Percentiles rank a stretch among this genome's conserved stretches.
Evolutionary conservation across 2,797 vertebrate species (phyloP).

Genomic region (Rhynchotus rufescens): DNA sequence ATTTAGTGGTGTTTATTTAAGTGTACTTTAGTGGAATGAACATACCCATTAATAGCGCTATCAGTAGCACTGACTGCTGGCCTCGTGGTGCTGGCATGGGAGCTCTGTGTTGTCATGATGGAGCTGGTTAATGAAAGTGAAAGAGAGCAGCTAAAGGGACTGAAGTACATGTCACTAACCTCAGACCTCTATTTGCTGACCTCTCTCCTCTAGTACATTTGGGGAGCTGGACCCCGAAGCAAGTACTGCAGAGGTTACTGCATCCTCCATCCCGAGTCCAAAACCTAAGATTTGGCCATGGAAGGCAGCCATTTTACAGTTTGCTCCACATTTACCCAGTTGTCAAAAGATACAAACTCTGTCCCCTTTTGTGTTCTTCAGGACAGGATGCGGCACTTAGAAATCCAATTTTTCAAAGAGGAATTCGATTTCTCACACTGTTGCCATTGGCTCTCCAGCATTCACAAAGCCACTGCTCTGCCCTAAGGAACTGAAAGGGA

Average conservation of each 20-base stretch:
- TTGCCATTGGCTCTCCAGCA: not conserved
- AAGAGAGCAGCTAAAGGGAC: not conserved
- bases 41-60: not conserved
- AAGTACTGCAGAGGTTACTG: not conserved
- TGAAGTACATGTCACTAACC: not conserved
- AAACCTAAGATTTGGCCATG: not conserved
- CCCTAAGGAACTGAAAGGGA: not conserved
- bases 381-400: not conserved
- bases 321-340: not conserved
- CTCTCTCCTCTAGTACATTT: not conserved
- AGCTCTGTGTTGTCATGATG: not conserved
- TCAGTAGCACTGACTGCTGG: conserved; percentile 58
- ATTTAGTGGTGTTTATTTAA: not conserved
- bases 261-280: not conserved
- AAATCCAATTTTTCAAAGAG: not conserved
- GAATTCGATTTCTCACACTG: conserved; percentile 2
- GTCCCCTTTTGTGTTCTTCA: not conserved
- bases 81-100: not conserved
- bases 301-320: not conserved
- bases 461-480: not conserved
- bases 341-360: not conserved
- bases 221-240: not conserved
- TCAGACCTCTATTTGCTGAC: not conserved
- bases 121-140: not conserved
- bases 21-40: not conserved